phyloP scores from a whole-genome alignment of 2,888 invertebrate genomes.

The Monopis laevigella region DNA sequence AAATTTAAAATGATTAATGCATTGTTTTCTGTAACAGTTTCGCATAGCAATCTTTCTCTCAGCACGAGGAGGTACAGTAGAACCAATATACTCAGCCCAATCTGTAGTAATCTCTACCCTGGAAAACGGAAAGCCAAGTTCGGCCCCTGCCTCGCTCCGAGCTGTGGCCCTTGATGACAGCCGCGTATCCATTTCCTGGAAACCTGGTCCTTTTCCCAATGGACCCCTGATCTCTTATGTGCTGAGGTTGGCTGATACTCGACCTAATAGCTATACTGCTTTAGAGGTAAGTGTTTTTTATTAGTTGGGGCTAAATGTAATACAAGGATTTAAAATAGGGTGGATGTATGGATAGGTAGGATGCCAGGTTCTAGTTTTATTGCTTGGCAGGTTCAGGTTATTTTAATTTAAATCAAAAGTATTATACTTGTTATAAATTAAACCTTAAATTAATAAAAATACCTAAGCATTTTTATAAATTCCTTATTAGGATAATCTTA shows the following conservation, averaged over 20 bases:
- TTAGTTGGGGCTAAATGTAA: too few species aligned
- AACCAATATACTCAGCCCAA: slow-evolving; percentile 77
- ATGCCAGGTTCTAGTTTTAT: too few species aligned
- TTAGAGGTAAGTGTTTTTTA: slow-evolving; percentile 77
- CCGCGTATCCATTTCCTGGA: slow-evolving; percentile 89
- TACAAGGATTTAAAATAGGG: too few species aligned
- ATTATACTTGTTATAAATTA: too few species aligned
- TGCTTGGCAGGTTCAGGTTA: too few species aligned
- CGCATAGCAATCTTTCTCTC: slow-evolving; percentile 84
- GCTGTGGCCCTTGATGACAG: slow-evolving; percentile 83
- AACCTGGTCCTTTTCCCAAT: slow-evolving; percentile 85
- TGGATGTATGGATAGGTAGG: too few species aligned
- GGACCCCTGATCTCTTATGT: slow-evolving; percentile 90
- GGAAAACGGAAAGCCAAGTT: slow-evolving; percentile 78
- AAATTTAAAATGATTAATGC: too few species aligned
- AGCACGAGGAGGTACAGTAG: slow-evolving; percentile 72
- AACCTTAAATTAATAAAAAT: too few species aligned
- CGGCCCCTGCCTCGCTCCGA: slow-evolving; percentile 77
- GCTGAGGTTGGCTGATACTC: slow-evolving; percentile 71
- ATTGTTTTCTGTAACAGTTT: slow-evolving; percentile 71
- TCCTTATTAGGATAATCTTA: too few species aligned
- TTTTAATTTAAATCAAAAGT: too few species aligned
- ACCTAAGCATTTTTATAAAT: too few species aligned
- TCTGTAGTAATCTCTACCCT: slow-evolving; percentile 81
- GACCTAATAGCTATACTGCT: slow-evolving; percentile 62